Evolutionary conservation across 2,888 invertebrate species (phyloP).

Genomic region (Orchesella flavescens): DNA sequence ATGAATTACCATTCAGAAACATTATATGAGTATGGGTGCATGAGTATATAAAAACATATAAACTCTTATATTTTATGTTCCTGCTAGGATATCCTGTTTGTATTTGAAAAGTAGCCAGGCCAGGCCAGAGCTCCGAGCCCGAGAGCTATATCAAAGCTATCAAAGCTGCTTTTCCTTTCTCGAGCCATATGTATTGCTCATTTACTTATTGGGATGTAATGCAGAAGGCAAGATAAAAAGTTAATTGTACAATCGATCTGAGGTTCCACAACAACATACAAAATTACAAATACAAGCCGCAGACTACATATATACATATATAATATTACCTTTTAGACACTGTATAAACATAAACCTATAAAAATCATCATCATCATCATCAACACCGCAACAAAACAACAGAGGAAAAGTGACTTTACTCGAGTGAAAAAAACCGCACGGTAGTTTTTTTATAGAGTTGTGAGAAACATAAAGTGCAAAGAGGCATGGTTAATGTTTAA

Average conservation of each 20-base stretch:
- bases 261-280: slow-evolving; percentile 30
- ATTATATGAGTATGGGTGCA: no score
- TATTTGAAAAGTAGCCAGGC: not conserved
- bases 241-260: slow-evolving; percentile 64
- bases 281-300: not conserved
- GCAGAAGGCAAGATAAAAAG: slow-evolving; percentile 32
- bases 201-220: not conserved
- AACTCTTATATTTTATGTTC: no score
- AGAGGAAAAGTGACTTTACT: not conserved
- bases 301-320: not conserved
- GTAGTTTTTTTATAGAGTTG: not conserved
- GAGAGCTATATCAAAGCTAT: slow-evolving; percentile 5
- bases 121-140: not conserved
- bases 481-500: no score
- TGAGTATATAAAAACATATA: no score
- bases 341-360: not conserved
- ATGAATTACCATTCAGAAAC: not conserved
- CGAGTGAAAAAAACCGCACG: not conserved
- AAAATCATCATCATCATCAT: not conserved
- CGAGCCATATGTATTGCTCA: no score
- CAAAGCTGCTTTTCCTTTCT: no score
- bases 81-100: not conserved
- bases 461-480: no score
- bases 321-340: not conserved
- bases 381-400: not conserved